Conservation (phyloP, 2,113 vertebrate genomes). For the Chloroceryle aenea region DNA sequence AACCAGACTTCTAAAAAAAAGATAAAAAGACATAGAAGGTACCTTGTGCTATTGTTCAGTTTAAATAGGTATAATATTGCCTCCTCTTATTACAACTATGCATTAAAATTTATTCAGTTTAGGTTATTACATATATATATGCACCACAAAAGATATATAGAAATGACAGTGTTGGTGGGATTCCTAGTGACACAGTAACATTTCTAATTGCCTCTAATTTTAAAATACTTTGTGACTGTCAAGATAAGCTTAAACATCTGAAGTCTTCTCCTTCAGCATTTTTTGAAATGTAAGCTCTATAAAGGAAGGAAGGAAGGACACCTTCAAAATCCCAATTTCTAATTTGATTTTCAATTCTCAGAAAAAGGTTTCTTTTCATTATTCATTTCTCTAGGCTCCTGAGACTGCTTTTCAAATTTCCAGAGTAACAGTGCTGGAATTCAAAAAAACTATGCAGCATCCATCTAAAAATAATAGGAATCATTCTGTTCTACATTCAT, state of each 20-base stretch:
- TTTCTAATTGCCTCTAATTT: background rate
- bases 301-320: background rate
- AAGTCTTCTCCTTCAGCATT: background rate
- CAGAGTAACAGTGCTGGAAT: background rate
- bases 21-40: background rate
- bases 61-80: background rate
- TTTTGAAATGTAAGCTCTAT: background rate
- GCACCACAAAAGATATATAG: background rate
- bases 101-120: background rate
- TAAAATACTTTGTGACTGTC: background rate
- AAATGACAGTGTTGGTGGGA: background rate
- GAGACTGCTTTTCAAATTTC: constrained; percentile 25
- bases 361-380: background rate
- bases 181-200: background rate
- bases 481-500: background rate
- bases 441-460: background rate
- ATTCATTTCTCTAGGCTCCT: background rate
- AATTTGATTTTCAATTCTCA: constrained; percentile 12
- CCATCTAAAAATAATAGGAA: background rate
- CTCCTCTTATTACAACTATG: background rate
- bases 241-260: background rate
- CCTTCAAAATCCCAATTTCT: background rate
- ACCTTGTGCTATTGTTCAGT: background rate
- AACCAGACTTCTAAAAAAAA: background rate
- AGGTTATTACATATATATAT: background rate